Conservation (phyloP, 2,797 vertebrate species). For the Sebastes itinus region DNA sequence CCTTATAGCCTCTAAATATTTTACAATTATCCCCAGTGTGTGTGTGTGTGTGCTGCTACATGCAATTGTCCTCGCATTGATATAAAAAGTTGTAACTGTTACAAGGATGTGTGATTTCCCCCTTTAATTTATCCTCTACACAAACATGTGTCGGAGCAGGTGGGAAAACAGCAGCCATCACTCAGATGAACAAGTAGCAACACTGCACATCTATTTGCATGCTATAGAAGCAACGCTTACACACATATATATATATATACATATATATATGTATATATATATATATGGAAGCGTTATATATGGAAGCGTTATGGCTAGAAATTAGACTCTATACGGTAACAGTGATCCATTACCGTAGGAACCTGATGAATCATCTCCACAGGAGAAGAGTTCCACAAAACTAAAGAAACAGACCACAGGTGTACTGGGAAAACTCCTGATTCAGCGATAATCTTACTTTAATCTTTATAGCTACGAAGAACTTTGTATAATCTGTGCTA, state of each 20-base stretch:
- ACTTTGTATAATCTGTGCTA: neutral
- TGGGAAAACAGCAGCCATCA: neutral
- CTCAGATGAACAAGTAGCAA: neutral
- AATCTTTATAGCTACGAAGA: too few species aligned
- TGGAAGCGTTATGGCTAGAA: neutral
- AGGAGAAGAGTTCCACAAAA: neutral
- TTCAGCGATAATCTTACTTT: neutral
- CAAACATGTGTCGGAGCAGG: neutral
- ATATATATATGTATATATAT: too few species aligned
- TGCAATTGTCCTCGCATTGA: too few species aligned
- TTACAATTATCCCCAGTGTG: too few species aligned
- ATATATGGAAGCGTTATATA: neutral
- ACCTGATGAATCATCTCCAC: neutral
- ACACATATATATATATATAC: neutral
- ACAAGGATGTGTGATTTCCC: neutral
- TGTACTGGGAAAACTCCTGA: neutral
- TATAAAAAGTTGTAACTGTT: neutral
- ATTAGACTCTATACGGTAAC: neutral
- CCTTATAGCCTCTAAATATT: neutral
- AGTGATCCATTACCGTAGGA: neutral
- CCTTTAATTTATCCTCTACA: neutral
- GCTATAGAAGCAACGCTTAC: neutral
- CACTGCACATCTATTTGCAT: neutral
- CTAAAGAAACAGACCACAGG: neutral
- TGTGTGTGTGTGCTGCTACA: too few species aligned